Conservation (phyloP, 2,888 invertebrate genomes). For the Nasonia oneida region DNA sequence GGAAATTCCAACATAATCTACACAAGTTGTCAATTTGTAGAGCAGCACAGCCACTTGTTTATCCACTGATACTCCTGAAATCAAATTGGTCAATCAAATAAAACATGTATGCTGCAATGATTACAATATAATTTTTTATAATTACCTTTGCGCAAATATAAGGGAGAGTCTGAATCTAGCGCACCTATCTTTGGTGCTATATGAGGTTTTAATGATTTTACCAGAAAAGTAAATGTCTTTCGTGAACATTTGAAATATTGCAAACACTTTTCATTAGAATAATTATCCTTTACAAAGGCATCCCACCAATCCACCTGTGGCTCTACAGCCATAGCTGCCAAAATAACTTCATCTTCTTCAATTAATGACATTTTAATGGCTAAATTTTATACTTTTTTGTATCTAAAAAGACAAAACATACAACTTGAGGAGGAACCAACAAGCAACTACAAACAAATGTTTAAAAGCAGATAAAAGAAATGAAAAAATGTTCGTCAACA, state of each 20-base stretch:
- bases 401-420: neutral
- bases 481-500: neutral
- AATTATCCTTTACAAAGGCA: constrained; percentile 64
- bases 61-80: constrained; percentile 65
- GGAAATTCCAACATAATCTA: constrained; percentile 64
- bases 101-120: neutral
- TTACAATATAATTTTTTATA: neutral
- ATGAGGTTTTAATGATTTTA: constrained; percentile 62
- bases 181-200: constrained; percentile 64
- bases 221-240: constrained; percentile 67
- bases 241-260: constrained; percentile 67
- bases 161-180: constrained; percentile 46
- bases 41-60: constrained; percentile 67
- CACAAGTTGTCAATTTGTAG: constrained; percentile 62
- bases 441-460: neutral
- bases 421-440: neutral
- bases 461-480: neutral
- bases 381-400: neutral
- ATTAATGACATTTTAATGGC: constrained; percentile 27
- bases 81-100: constrained; percentile 24
- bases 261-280: constrained; percentile 64
- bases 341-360: constrained; percentile 12
- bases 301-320: constrained; percentile 65
- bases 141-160: constrained; percentile 54
- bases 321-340: neutral